These are phyloP conservation scores for Cossypha caffra DNA, from an alignment of 2,797 vertebrate genomes.

Conservation along the genomic window DNA sequence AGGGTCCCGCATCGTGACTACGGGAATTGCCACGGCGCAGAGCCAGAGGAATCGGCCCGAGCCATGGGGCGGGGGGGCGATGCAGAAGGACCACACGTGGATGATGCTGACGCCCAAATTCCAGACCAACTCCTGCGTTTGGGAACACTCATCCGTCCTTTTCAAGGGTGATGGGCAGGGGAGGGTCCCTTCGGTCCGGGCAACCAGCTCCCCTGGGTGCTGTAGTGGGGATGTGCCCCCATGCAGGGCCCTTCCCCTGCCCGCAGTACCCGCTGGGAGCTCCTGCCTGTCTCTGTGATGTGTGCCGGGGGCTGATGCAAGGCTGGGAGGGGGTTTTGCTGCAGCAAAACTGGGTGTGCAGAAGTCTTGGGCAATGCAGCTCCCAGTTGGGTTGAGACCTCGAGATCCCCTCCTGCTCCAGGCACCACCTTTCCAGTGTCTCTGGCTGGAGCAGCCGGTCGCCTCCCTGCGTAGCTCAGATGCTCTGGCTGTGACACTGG, in stretches of 20 bases:
- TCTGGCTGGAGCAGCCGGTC: neutral
- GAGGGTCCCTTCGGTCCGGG: fast-evolving
- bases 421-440: neutral
- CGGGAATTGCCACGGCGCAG: fast-evolving
- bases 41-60: neutral
- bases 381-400: neutral
- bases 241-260: neutral
- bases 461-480: neutral
- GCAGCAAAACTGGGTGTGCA: neutral
- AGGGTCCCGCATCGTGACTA: too few species aligned
- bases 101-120: fast-evolving
- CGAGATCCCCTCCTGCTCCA: fast-evolving
- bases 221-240: neutral
- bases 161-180: neutral
- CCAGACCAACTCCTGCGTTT: fast-evolving
- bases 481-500: fast-evolving
- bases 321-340: neutral
- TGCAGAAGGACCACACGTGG: neutral
- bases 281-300: neutral
- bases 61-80: neutral
- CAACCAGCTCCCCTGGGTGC: neutral
- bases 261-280: neutral
- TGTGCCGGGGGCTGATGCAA: neutral
- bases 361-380: neutral
- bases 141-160: neutral